Evolutionary conservation across 2,797 vertebrate genomes (phyloP), one percentile per base, ranked within the genome.

Genomic region (Sebastes iracundus): DNA sequence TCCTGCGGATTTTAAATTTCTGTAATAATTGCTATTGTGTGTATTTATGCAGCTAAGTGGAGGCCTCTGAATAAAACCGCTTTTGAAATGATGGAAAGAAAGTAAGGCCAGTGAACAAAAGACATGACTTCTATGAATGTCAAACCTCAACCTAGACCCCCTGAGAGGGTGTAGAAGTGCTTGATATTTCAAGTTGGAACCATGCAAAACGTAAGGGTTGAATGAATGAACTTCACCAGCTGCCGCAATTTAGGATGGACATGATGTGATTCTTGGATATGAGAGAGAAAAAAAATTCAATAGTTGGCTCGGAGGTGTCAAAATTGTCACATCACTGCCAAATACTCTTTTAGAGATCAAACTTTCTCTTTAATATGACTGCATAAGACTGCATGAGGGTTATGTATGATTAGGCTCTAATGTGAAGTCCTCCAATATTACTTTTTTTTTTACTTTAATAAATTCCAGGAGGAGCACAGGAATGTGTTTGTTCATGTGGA

Each of bases 221-320:
- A 90, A 88, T 91, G 75, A 93, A 82, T 75, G 64, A 90, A 82
- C 60, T 75, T 82, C 62, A 84, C 79, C 77, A 89, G 83, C 87
- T 85, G 77, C 85, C 6, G 35, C 53, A 87, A 78, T 60, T 87
- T 81, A 77, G 53, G 69, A 87, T 79, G 82, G 79, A 75, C 64
- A 84, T 81, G 49, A 87, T 89, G 73, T 84, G 77, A 87, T 87
- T 92, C 30, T 87, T 90, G 85, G 80, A 84, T 58, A 27, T 4
- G 25, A 72, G 38, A 16, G 4, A 58, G 72, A 64, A 68, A 75
- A 56, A 53, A 62, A 74, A 27, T 73, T 78, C 38, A 85, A 71
- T 77, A 75, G 79, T 93, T 89, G 71, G 77, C 82, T 82, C 10
- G 0, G 68, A 82, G 69, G 82, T 86, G 74, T 91, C 77, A 83